Evolutionary conservation across 2,113 vertebrate species (phyloP).

Genomic region (Pteronura brasiliensis): DNA sequence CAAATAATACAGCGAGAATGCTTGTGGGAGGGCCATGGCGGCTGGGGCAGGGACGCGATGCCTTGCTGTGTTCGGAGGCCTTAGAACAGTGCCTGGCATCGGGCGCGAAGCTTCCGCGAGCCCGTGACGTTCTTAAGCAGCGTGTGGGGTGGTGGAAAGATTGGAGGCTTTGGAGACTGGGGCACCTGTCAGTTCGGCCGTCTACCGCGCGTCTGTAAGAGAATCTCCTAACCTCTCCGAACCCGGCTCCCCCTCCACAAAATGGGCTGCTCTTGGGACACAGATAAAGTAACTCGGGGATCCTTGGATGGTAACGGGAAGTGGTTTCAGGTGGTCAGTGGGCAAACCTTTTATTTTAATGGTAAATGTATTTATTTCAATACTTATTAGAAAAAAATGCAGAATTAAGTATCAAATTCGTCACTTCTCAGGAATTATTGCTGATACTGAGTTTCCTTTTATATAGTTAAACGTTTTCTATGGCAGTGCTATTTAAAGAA

Average conservation of each 20-base stretch:
- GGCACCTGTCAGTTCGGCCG: neutral
- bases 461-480: neutral
- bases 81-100: neutral
- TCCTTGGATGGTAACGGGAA: too few relatives aligned
- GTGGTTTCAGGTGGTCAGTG: too few relatives aligned
- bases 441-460: neutral
- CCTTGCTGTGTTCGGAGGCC: too few relatives aligned
- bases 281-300: fast-evolving
- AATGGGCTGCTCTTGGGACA: too few relatives aligned
- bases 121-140: too few relatives aligned
- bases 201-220: neutral
- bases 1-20: neutral
- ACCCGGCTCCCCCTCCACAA: neutral
- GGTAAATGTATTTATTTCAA: neutral
- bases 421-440: neutral
- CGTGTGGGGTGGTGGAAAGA: neutral
- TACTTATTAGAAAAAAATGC: neutral
- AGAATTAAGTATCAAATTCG: neutral
- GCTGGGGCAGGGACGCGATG: too few relatives aligned
- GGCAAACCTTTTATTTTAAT: neutral
- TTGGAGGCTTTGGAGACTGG: neutral
- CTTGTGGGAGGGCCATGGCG: fast-evolving
- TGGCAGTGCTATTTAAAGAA: neutral
- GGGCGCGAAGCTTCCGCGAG: too few relatives aligned
- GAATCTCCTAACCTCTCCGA: neutral